phyloP scores from a whole-genome alignment of 2,797 vertebrate species.

The Acanthopagrus latus region DNA sequence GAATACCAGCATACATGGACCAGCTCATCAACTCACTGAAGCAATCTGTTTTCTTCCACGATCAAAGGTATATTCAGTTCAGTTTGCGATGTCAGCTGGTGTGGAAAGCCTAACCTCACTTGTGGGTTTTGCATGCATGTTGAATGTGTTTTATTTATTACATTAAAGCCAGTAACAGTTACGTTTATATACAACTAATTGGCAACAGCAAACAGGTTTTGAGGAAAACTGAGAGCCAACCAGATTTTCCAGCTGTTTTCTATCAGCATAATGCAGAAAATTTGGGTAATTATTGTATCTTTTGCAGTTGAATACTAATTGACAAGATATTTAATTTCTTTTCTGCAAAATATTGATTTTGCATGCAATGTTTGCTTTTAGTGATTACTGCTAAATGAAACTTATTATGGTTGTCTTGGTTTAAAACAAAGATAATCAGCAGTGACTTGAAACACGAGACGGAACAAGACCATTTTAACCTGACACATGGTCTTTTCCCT shows the following conservation, averaged over 20 bases:
- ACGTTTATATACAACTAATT: background rate
- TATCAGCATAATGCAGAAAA: background rate
- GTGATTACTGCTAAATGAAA: background rate
- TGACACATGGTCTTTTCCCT: too few relatives aligned
- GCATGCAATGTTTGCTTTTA: background rate
- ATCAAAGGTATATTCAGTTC: slow-evolving; percentile 44
- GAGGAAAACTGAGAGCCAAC: background rate
- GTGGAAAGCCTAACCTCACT: background rate
- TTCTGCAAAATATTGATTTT: too few relatives aligned
- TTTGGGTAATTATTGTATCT: background rate
- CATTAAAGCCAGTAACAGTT: background rate
- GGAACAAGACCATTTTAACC: too few relatives aligned
- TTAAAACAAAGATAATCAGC: too few relatives aligned
- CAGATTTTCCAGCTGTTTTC: background rate
- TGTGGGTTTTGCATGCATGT: background rate
- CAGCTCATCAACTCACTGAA: slow-evolving; percentile 64
- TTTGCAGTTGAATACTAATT: background rate
- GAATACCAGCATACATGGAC: slow-evolving; percentile 45
- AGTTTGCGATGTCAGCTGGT: background rate
- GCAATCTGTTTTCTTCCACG: fast-evolving
- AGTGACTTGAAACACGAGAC: too few relatives aligned
- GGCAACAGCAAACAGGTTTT: background rate
- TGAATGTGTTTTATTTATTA: background rate
- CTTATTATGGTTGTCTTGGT: background rate
- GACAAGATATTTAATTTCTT: background rate